Percentiles rank a stretch among this genome's conserved stretches.
These are phyloP conservation scores for Dyspetes luteomarginatus DNA, from an alignment of 2,888 invertebrate species.

Conservation along the genomic window DNA sequence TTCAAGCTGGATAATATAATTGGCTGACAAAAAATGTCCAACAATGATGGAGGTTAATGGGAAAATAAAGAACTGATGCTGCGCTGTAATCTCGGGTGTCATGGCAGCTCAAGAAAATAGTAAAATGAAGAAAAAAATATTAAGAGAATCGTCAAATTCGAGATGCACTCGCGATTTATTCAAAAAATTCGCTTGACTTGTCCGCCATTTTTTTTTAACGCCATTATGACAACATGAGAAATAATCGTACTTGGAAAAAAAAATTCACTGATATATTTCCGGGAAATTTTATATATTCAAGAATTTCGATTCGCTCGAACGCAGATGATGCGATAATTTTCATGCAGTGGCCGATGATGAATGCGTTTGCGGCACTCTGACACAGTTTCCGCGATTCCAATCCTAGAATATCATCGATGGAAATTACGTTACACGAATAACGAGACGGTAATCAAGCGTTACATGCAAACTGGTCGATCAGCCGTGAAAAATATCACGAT, in stretches of 20 bases:
- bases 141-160: no score
- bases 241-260: not conserved
- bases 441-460: not conserved
- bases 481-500: slow-evolving; percentile 26
- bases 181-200: no score
- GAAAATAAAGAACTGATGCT: no score
- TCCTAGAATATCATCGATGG: slow-evolving; percentile 37
- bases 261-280: not conserved
- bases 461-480: slow-evolving; percentile 31
- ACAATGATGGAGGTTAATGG: no score
- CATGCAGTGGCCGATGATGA: not conserved
- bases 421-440: slow-evolving; percentile 37
- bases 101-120: no score
- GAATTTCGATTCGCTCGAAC: not conserved
- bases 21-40: no score
- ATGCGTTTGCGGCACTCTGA: slow-evolving; percentile 32
- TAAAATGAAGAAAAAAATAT: no score
- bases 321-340: not conserved
- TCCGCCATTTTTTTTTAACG: no score
- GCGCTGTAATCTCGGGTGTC: no score
- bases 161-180: no score
- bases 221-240: no score
- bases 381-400: slow-evolving; percentile 49
- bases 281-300: not conserved
- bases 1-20: no score